These are phyloP conservation scores for Drosophila picticornis DNA, from an alignment of 2,888 invertebrate species.

Conservation along the genomic window DNA sequence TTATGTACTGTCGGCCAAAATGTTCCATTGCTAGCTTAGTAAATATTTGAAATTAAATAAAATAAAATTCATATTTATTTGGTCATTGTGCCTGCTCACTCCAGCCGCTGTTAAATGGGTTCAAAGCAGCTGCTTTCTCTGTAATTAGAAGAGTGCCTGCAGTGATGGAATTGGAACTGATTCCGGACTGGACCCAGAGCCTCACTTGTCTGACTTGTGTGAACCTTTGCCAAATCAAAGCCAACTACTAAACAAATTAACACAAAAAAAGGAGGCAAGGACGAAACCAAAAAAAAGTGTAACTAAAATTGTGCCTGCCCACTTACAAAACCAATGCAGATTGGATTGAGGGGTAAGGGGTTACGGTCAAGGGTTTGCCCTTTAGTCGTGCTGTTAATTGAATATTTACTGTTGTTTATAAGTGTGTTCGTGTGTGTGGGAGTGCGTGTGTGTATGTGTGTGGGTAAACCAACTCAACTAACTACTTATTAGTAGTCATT, in stretches of 20 bases:
- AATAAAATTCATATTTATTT: constrained; percentile 67
- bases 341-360: not conserved
- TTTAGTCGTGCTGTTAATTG: constrained; percentile 64
- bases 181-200: constrained; percentile 5
- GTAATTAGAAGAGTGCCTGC: constrained; percentile 76
- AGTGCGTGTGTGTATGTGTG: constrained; percentile 18
- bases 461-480: constrained; percentile 47
- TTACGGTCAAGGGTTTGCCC: constrained; percentile 51
- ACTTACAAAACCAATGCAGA: not conserved
- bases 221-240: constrained; percentile 62
- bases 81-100: constrained; percentile 1
- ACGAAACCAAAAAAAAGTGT: constrained; percentile 2
- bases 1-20: constrained; percentile 36
- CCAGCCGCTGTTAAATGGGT: constrained; percentile 46
- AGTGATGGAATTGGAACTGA: constrained; percentile 42
- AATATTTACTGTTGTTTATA: constrained; percentile 66
- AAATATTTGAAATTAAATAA: constrained; percentile 68
- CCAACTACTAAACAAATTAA: constrained; percentile 47
- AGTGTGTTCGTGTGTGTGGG: constrained; percentile 13
- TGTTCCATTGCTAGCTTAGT: constrained; percentile 73
- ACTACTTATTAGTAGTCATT: constrained; percentile 45
- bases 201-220: constrained; percentile 11
- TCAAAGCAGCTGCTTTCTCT: constrained; percentile 61
- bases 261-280: constrained; percentile 3
- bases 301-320: constrained; percentile 18